Evolutionary conservation across 2,888 invertebrate genomes (phyloP).

Genomic region (Drosophila algonquin): DNA sequence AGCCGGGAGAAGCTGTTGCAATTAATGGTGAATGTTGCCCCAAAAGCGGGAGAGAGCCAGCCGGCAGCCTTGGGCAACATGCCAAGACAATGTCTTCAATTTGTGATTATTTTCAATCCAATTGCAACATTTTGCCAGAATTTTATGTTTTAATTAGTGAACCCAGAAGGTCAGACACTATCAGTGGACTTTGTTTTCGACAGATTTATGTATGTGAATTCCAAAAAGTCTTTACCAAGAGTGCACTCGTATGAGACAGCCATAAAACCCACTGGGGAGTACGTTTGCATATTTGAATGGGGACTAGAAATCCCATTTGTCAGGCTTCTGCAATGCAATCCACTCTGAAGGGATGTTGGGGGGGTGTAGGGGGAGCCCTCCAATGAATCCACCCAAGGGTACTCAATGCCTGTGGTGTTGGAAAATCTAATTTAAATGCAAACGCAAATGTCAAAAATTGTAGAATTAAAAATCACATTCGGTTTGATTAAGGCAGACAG

Average conservation of each 20-base stretch:
- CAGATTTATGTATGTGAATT: constrained; percentile 56
- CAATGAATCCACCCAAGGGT: neutral
- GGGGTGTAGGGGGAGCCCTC: neutral
- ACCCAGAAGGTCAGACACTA: constrained; percentile 13
- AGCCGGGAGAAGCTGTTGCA: constrained; percentile 46
- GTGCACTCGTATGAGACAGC: neutral
- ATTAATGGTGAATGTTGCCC: constrained; percentile 46
- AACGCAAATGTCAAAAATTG: constrained; percentile 79
- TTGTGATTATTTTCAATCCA: constrained; percentile 9
- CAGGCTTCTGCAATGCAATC: constrained; percentile 63
- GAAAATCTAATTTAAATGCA: constrained; percentile 79
- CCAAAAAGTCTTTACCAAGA: constrained; percentile 20
- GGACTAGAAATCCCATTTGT: constrained; percentile 68
- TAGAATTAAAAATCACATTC: constrained; percentile 77
- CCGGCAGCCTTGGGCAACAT: constrained; percentile 39
- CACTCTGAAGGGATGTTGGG: neutral
- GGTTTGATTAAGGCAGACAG: constrained; percentile 39
- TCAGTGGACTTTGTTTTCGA: constrained; percentile 3
- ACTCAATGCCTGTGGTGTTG: constrained; percentile 49
- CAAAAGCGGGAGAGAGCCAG: neutral
- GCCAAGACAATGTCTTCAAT: constrained; percentile 39
- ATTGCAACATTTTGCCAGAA: constrained; percentile 50
- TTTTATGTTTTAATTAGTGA: constrained; percentile 65
- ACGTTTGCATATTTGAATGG: neutral
- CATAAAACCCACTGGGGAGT: neutral